Evolutionary conservation across 2,797 vertebrate genomes (phyloP).

Genomic region (Pyrocephalus nanus): DNA sequence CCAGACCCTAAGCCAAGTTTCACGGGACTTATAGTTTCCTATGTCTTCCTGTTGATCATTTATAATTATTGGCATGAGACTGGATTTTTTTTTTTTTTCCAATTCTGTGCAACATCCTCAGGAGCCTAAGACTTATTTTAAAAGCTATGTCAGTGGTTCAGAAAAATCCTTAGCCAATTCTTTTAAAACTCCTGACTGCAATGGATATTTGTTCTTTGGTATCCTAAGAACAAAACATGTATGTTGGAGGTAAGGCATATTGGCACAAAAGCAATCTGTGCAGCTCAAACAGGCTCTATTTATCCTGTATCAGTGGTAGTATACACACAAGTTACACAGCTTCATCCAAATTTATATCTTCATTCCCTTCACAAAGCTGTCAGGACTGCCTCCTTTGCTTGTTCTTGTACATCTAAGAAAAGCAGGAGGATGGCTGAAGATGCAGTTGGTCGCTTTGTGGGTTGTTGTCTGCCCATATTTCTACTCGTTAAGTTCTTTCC

Average conservation of each 20-base stretch:
- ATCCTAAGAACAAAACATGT: background rate
- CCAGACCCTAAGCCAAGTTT: background rate
- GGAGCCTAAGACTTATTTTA: background rate
- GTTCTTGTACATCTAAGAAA: background rate
- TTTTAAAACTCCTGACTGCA: background rate
- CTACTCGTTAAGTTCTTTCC: background rate
- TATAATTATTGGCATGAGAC: background rate
- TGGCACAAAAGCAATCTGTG: background rate
- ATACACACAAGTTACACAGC: background rate
- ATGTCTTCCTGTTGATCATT: slow-evolving; percentile 17
- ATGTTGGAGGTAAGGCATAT: background rate
- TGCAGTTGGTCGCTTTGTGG: background rate
- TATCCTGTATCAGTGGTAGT: background rate
- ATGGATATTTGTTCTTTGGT: background rate
- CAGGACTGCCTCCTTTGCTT: background rate
- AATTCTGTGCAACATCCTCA: background rate
- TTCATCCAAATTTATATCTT: background rate
- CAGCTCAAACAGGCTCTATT: background rate
- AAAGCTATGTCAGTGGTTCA: background rate
- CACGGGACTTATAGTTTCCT: slow-evolving; percentile 4
- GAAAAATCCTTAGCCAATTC: background rate
- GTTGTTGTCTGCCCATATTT: background rate
- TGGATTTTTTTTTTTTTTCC: background rate
- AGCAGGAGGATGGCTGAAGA: background rate
- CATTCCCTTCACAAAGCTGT: background rate